Percentiles rank a stretch among this genome's conserved stretches.
Evolutionary conservation across 2,113 vertebrate genomes (phyloP).

Genomic region (Phylloscopus trochilus): DNA sequence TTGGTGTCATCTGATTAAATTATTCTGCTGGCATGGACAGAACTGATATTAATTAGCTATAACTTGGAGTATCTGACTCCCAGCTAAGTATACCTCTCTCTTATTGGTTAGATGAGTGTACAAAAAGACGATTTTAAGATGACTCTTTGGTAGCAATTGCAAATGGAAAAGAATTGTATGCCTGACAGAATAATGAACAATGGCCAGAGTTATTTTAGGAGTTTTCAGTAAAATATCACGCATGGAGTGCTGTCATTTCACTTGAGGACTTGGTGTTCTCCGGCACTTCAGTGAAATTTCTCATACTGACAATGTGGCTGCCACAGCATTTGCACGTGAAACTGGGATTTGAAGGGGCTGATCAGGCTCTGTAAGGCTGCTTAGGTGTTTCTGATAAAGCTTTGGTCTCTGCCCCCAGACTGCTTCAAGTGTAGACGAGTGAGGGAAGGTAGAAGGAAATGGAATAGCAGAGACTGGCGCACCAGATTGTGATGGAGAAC

Average conservation of each 20-base stretch:
- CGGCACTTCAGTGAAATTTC: background rate
- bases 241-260: background rate
- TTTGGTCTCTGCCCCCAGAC: background rate
- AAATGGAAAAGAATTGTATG: fast-evolving
- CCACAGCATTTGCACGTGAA: background rate
- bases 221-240: background rate
- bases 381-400: background rate
- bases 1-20: background rate
- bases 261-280: no score
- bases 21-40: background rate
- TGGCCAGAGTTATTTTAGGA: background rate
- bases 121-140: background rate
- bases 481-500: background rate
- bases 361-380: background rate
- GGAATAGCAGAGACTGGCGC: fast-evolving
- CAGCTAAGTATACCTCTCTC: background rate
- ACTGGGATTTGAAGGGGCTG: background rate
- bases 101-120: background rate
- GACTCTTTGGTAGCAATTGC: background rate
- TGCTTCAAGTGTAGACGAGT: background rate
- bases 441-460: background rate
- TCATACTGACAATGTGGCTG: fast-evolving
- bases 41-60: background rate
- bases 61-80: background rate
- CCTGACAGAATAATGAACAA: background rate